Conservation (phyloP, 1,140 invertebrate genomes). For the Drosophila busckii region DNA sequence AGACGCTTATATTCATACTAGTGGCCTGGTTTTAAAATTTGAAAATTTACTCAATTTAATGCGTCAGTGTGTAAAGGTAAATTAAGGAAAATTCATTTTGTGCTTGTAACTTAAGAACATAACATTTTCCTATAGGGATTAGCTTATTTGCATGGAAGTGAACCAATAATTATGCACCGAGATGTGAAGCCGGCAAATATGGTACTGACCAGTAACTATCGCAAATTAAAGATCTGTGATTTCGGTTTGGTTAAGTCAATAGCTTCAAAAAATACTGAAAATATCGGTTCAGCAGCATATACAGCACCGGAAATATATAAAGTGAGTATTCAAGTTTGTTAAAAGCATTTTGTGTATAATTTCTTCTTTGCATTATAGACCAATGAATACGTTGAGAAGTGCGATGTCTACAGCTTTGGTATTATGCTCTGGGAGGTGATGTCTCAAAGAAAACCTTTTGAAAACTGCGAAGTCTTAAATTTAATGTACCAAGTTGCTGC, state of each 20-base stretch:
- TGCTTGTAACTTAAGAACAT: no score
- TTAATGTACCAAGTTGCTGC: no score
- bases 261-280: background rate
- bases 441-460: slow-evolving; percentile 12
- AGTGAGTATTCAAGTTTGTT: no score
- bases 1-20: background rate
- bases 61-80: no score
- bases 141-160: slow-evolving; percentile 14
- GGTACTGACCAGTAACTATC: slow-evolving; percentile 3
- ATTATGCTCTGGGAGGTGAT: slow-evolving; percentile 35
- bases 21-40: no score
- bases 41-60: no score
- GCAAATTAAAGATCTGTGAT: slow-evolving; percentile 28
- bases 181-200: slow-evolving; percentile 37
- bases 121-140: slow-evolving; percentile 13
- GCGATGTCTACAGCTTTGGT: slow-evolving; percentile 42
- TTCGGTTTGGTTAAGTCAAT: slow-evolving; percentile 14
- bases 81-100: background rate
- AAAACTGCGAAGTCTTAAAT: no score
- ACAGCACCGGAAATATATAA: slow-evolving; percentile 28
- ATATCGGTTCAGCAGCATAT: slow-evolving; percentile 11
- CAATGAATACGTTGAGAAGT: slow-evolving; percentile 16
- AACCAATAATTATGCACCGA: slow-evolving; percentile 19
- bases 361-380: background rate
- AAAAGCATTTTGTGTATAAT: background rate